Base-by-base conservation (phyloP, 1,140 invertebrate species). In the Plodia interpunctella region DNA sequence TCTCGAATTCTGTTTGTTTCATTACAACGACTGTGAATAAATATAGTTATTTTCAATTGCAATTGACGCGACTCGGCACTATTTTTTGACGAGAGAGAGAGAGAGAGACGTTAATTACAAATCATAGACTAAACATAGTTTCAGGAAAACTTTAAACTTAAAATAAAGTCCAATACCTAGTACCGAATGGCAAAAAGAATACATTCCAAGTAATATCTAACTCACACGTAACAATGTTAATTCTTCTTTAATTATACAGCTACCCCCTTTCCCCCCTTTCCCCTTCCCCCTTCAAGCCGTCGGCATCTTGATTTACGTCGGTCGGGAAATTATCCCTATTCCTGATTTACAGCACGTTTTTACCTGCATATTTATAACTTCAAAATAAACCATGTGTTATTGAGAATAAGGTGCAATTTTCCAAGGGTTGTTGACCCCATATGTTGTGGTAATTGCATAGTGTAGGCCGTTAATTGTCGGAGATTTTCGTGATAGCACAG, bases 291-390 rank as follows among this genome's bases (percentile, higher is more conserved):
- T 49, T 9, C 13, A 62, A 56, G 62, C 54, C 62, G 59, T 63
- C 57, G 65, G 59, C 67, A 58, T 63, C 68, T 65, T 77, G 77
- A 80, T 80, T 80, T 80, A 80, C 65, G 59, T 59, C 63, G 55
- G 62, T 61, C 65, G 53, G 70, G 65, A 70, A 78, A 76, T 78
- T 74, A 78, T 78, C 67, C 72, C 72, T 32, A 69, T 61, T 66
- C 61, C 65, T 80, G 75, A 80, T 80, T 77, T 80, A 77, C 66
- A 68, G 54, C 64, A 66, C 68, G 67, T 75, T 76, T 78, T 76
- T 75, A 79, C 76, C 76, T 76, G 72, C 57, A 70, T 70, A 66
- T 65, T 67, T 73, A 66, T 60, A 25, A 11, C 10, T 0, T 11
- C 10, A 53, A 53, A 53, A 11, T 25, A n/a, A 19, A 53, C 57